Evolutionary conservation across 1,140 invertebrate species (phyloP), one percentile per base, ranked within the genome.

Genomic region (Drosophila tropicalis): DNA sequence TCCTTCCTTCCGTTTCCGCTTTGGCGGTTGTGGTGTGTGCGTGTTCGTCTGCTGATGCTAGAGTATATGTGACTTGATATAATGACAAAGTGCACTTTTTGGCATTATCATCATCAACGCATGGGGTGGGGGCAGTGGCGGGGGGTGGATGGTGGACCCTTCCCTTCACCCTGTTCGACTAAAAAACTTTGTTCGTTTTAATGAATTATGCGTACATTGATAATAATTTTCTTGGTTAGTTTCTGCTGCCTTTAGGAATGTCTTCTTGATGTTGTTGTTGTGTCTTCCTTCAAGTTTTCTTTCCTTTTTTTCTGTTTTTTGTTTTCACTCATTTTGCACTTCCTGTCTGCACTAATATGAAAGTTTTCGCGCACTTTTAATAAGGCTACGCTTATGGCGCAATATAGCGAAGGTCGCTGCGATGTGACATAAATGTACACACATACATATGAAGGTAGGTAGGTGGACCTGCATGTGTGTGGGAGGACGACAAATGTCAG

Each of bases 181-280:
- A 58, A 62, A 73, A 83, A 86, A 87, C 44, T 79, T 86, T 86
- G 70, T 76, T 79, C 79, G 83, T 87, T 86, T 86, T 86, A 86
- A 86, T 86, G 79, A 86, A 86, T 87, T 87, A 86, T 86, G 83
- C 83, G 83, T 83, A 87, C 83, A 86, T 87, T 86, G 83, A 86
- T 86, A 86, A 86, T 86, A 86, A 86, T 86, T 87, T 51, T 86
- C 76, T 79, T 76, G 76, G 82, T 87, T 81, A 86, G 83, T 80
- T 86, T 64, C 70, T 57, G 40, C 39, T 40, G 32, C 34, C 44
- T 51, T 51, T 12, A 51, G 44, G 29, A 44, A 56, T 17, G 44
- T 44, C 41, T 29, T 40, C 2, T 19, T 36, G 6, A 19, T 58
- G 56, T 36, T 17, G 32, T n/a, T 32, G 54, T 55, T 36, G 34